phyloP scores from a whole-genome alignment of 2,113 vertebrate genomes.

The Semnornis frantzii region DNA sequence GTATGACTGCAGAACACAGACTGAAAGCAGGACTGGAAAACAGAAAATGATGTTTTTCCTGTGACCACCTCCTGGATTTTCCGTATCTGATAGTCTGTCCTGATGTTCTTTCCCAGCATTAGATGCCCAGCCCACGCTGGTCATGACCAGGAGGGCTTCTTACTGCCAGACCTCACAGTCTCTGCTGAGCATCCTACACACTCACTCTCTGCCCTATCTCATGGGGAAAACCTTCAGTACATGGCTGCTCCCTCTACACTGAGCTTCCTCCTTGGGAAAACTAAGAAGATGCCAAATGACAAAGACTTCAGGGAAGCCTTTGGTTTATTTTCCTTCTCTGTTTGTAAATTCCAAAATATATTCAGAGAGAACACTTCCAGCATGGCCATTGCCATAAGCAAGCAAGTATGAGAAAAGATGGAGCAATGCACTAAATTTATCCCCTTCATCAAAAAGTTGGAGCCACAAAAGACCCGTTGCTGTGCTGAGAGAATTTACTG shows the following conservation, averaged over 20 bases:
- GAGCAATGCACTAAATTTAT: not conserved
- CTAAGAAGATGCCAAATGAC: not conserved
- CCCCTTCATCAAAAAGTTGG: constrained; percentile 1
- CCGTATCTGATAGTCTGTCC: not conserved
- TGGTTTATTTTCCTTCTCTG: not conserved
- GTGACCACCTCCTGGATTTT: not conserved
- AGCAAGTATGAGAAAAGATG: not conserved
- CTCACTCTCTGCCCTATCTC: not conserved
- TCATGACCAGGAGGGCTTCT: not conserved
- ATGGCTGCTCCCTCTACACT: not conserved
- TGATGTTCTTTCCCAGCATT: not conserved
- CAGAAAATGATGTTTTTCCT: not conserved
- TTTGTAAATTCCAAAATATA: not conserved
- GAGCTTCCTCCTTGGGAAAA: not conserved
- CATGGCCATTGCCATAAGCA: not conserved
- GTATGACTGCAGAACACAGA: not conserved
- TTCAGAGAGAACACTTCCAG: not conserved
- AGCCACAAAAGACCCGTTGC: not conserved
- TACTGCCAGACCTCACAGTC: not conserved
- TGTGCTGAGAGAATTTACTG: not conserved
- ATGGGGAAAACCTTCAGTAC: not conserved
- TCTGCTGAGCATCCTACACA: not conserved
- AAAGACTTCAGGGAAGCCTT: not conserved
- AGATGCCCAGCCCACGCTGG: not conserved
- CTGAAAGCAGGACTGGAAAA: not conserved